phyloP scores from a whole-genome alignment of 2,797 vertebrate species.

The Oreonectes daqikongensis region DNA sequence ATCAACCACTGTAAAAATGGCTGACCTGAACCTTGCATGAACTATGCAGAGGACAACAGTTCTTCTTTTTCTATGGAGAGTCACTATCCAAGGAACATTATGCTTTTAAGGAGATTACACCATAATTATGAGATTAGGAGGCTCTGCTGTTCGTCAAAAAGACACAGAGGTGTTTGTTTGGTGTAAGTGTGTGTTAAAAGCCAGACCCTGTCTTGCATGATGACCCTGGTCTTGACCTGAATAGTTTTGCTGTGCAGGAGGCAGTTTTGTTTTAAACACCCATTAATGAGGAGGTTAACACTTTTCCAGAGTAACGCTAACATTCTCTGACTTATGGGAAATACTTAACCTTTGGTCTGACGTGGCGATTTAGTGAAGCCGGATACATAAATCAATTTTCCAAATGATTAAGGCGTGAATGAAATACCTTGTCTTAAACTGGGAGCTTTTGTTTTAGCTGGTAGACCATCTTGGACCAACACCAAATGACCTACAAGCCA shows the following conservation, averaged over 20 bases:
- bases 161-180: constrained; percentile 39
- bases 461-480: background rate
- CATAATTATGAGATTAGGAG: constrained; percentile 49
- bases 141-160: constrained; percentile 41
- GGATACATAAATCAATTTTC: background rate
- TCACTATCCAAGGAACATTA: constrained; percentile 26
- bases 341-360: constrained; percentile 7
- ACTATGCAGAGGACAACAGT: constrained; percentile 18
- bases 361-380: background rate
- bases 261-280: constrained; percentile 14
- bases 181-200: constrained; percentile 29
- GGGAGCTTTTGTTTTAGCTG: background rate
- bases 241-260: constrained; percentile 15
- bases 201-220: constrained; percentile 10
- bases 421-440: background rate
- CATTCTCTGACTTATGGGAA: background rate
- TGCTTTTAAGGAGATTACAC: constrained; percentile 47
- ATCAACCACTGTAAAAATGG: constrained; percentile 17
- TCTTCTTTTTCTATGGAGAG: constrained; percentile 8
- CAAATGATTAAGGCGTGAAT: background rate
- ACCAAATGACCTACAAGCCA: background rate
- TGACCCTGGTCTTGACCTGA: constrained; percentile 20
- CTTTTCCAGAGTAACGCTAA: constrained; percentile 12
- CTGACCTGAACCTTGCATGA: constrained; percentile 42
- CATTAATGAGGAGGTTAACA: constrained; percentile 8